Percentiles rank a stretch among this genome's conserved stretches.
Evolutionary conservation across 2,888 invertebrate genomes (phyloP).

Genomic region (Lepidochrysops patricia): DNA sequence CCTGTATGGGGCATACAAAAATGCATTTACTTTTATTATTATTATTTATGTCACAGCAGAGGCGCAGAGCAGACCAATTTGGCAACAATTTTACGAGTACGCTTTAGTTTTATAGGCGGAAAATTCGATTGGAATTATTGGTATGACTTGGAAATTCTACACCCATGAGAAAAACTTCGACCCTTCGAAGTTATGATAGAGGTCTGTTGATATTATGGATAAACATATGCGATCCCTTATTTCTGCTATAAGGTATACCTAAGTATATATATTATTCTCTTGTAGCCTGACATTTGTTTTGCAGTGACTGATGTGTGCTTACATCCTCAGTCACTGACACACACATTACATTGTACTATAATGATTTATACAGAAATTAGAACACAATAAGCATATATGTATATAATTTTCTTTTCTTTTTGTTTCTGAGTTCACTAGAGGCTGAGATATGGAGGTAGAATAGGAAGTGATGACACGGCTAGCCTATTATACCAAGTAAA

Average conservation of each 20-base stretch:
- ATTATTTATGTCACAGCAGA: constrained; percentile 48
- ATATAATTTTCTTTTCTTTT: no score
- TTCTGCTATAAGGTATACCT: no score
- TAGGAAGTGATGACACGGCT: no score
- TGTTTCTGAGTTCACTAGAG: no score
- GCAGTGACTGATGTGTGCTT: no score
- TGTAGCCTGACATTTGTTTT: not conserved
- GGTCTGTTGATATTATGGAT: not conserved
- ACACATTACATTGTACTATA: no score
- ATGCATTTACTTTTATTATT: constrained; percentile 57
- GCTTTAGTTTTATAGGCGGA: constrained; percentile 57
- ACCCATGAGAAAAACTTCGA: constrained; percentile 8
- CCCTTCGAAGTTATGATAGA: constrained; percentile 9
- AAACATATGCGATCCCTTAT: not conserved
- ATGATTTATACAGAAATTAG: no score
- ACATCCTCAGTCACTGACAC: no score
- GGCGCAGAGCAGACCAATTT: constrained; percentile 54
- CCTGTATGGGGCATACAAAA: constrained; percentile 41
- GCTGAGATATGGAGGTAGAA: no score
- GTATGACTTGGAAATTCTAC: constrained; percentile 29
- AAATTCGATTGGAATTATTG: constrained; percentile 62
- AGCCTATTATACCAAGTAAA: no score
- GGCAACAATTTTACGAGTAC: constrained; percentile 51
- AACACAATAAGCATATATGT: no score
- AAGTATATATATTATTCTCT: not conserved